phyloP scores from a whole-genome alignment of 2,113 vertebrate species.

The Mustela nigripes region DNA sequence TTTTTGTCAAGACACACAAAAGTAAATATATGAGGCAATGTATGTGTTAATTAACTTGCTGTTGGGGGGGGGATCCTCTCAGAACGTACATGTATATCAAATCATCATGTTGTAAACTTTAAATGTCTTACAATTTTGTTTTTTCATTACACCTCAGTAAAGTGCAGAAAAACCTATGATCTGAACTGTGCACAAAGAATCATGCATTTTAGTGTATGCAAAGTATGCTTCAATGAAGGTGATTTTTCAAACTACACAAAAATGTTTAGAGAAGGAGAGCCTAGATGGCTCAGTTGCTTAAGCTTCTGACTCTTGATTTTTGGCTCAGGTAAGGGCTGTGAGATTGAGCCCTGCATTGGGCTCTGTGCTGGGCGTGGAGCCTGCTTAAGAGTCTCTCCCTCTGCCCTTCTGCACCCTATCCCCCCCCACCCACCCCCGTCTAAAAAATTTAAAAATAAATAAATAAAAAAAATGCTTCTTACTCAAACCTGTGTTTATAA shows the following conservation, averaged over 20 bases:
- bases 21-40: background rate
- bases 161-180: background rate
- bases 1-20: background rate
- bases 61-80: background rate
- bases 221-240: background rate
- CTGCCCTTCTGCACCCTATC: no score
- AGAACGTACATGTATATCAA: background rate
- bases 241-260: slow-evolving; percentile 15
- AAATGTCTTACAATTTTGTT: background rate
- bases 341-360: background rate
- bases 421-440: no score
- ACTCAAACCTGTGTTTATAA: background rate
- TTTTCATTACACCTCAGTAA: background rate
- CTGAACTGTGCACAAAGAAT: background rate
- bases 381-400: background rate
- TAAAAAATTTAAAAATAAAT: background rate
- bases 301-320: background rate
- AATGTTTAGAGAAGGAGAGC: background rate
- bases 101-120: background rate
- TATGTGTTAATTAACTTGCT: background rate
- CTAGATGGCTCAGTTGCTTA: background rate
- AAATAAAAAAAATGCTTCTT: background rate
- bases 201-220: background rate
- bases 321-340: background rate
- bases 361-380: background rate